Conservation (phyloP, 2,797 vertebrate genomes). For the Pseudochirops cupreus region DNA sequence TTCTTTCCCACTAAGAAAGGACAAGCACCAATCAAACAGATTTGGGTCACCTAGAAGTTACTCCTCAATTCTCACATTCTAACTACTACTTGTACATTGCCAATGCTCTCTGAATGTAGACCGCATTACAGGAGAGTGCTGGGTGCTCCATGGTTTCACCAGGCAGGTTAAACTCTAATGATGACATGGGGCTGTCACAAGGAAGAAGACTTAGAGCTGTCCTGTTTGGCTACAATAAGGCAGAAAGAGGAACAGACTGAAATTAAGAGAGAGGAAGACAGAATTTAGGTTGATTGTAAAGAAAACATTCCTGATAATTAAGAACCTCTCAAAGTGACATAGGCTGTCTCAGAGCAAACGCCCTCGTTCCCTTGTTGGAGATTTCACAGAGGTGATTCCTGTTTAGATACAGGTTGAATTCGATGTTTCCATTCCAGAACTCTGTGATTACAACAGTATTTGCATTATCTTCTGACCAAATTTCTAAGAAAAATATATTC, state of each 20-base stretch:
- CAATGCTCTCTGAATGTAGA: neutral
- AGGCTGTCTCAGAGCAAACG: neutral
- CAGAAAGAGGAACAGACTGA: neutral
- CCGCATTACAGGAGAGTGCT: neutral
- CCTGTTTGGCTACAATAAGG: neutral
- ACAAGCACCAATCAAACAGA: neutral
- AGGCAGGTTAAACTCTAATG: neutral
- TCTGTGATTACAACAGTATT: neutral
- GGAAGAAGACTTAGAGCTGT: neutral
- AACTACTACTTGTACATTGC: neutral
- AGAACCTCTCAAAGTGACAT: neutral
- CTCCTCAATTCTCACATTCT: neutral
- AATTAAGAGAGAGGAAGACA: neutral
- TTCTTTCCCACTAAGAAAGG: neutral
- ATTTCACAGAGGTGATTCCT: neutral
- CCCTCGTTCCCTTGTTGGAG: neutral
- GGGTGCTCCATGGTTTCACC: neutral
- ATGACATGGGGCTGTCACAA: neutral
- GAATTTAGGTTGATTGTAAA: neutral
- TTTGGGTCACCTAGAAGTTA: neutral
- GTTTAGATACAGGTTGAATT: neutral
- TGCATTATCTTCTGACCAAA: neutral
- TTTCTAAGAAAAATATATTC: neutral
- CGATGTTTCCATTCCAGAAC: neutral
- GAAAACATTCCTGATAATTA: neutral